These are phyloP conservation scores for Vultur gryphus DNA, from an alignment of 2,797 vertebrate species.

Conservation along the genomic window DNA sequence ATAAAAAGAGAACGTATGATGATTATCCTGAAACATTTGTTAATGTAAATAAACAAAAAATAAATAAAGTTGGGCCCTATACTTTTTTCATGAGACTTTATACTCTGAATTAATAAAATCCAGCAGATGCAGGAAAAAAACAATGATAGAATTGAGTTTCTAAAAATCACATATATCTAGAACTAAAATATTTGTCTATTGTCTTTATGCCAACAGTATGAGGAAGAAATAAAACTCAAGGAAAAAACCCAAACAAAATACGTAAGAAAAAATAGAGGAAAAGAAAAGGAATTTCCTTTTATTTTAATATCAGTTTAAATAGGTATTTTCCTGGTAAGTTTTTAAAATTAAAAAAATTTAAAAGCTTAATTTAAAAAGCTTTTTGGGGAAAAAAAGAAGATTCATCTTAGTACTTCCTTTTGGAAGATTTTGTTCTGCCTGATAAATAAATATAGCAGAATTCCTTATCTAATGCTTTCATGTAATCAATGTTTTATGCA, in stretches of 20 bases:
- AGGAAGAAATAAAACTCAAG: neutral
- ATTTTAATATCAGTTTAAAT: neutral
- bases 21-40: neutral
- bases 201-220: neutral
- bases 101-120: neutral
- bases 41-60: neutral
- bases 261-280: neutral
- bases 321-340: neutral
- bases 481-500: neutral
- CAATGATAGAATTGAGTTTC: neutral
- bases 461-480: neutral
- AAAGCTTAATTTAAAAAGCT: neutral
- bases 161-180: neutral
- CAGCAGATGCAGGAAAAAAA: neutral
- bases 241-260: rapidly evolving
- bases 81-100: neutral
- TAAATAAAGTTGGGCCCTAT: rapidly evolving
- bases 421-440: neutral
- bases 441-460: neutral
- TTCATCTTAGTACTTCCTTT: neutral
- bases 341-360: neutral
- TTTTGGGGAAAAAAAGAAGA: rapidly evolving
- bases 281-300: neutral
- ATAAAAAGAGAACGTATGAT: neutral
- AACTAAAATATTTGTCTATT: neutral